Base-by-base conservation (phyloP, 1,140 invertebrate genomes). In the Dryas iulia region DNA sequence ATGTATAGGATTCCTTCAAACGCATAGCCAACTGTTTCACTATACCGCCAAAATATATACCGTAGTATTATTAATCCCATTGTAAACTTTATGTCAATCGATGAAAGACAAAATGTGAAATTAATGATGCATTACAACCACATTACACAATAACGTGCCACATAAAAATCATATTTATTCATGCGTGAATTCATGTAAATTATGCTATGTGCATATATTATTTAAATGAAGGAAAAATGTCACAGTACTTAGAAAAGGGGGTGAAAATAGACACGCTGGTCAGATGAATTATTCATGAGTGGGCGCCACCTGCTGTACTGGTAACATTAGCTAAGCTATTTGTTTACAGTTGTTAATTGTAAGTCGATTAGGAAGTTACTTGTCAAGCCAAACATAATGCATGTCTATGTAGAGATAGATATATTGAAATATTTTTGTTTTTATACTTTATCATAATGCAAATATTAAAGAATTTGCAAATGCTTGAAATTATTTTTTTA, bases 241-340 rank as follows among this genome's bases (percentile, higher is more conserved):
- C 52, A 60, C 12, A 26, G 33, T 39, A 30, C 5, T 52, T n/a
- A 21, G 18, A 18, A 31, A 25, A 39, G 60, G 39, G 59, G 59
- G 70, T 47, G 56, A 35, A 62, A 60, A 57, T 18, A 57, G 23
- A 47, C 57, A 39, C 14, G 52, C 31, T 31, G 30, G 28, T 56
- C 28, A 65, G 23, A 59, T 71, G 70, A 67, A 67, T 72, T 26
- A 72, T 72, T 67, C 59, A 72, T 72, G 47, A 64, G 47, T 21
- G 35, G 54, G n/a, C 70, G 60, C 70, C 70, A 72, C 70, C 70
- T 72, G 70, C 65, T 61, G 59, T 28, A 69, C 60, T 61, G 67
- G 53, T 61, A 24, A 62, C 54, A 57, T 59, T 59, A 59, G 7
- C 18, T 21, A 0, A 8, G n/a, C 39, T 47, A 47, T 21, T 47